These are phyloP conservation scores for Zeugodacus cucurbitae DNA, from an alignment of 1,140 invertebrate species.

Conservation along the genomic window DNA sequence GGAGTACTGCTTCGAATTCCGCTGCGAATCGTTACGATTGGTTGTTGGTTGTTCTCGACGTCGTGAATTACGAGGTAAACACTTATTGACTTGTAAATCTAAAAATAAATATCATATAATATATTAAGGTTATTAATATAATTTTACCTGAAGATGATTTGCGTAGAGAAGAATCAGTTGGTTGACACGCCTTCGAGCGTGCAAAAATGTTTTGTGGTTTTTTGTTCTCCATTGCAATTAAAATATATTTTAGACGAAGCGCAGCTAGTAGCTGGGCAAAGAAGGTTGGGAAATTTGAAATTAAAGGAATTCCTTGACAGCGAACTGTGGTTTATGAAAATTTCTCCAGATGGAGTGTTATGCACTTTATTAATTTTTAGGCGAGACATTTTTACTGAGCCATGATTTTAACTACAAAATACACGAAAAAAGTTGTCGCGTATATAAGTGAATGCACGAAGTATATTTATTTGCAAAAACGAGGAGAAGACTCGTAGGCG, in stretches of 20 bases:
- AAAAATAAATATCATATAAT: background rate
- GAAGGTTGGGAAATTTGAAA: constrained; percentile 46
- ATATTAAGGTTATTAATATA: background rate
- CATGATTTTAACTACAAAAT: constrained; percentile 71
- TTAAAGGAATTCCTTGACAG: constrained; percentile 49
- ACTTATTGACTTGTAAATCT: constrained; percentile 60
- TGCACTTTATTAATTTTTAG: constrained; percentile 69
- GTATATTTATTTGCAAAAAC: constrained; percentile 14
- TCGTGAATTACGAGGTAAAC: constrained; percentile 52
- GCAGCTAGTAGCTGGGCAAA: background rate
- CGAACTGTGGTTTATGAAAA: constrained; percentile 52
- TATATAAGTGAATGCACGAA: constrained; percentile 14
- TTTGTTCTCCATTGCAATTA: constrained; percentile 50
- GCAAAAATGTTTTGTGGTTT: constrained; percentile 57
- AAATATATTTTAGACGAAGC: constrained; percentile 38
- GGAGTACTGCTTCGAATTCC: constrained; percentile 48
- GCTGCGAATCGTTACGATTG: constrained; percentile 55
- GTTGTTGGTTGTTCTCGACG: constrained; percentile 57
- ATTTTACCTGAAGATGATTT: constrained; percentile 55
- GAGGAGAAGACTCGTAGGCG: constrained; percentile 24
- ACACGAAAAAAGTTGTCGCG: constrained; percentile 44
- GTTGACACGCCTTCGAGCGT: constrained; percentile 49
- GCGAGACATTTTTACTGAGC: constrained; percentile 79
- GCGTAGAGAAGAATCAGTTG: constrained; percentile 56
- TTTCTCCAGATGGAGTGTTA: constrained; percentile 76